Evolutionary conservation across 2,113 vertebrate genomes (phyloP).

Genomic region (Oncorhynchus nerka): DNA sequence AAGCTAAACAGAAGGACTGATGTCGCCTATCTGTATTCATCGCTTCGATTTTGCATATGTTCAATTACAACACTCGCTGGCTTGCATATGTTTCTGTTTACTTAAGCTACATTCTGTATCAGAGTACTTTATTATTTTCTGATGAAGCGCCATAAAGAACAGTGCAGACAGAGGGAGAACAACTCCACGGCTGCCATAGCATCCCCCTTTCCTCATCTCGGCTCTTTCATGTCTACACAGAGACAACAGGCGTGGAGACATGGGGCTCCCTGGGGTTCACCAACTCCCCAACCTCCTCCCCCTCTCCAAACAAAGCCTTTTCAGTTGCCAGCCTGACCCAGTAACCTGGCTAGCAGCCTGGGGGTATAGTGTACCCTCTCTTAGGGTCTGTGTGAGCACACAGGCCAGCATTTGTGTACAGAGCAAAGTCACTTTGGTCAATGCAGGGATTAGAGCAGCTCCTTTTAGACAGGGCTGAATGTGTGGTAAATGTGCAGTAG

Average conservation of each 20-base stretch:
- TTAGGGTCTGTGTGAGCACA: constrained; percentile 47
- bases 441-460: constrained; percentile 63
- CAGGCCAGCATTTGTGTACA: constrained; percentile 60
- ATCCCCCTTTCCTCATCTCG: constrained; percentile 40
- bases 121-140: background rate
- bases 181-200: constrained; percentile 34
- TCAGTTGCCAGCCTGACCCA: constrained; percentile 75
- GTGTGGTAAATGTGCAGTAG: constrained; percentile 55
- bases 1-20: constrained; percentile 40
- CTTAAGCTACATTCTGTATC: constrained; percentile 6
- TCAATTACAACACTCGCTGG: constrained; percentile 22
- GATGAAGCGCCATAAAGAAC: background rate
- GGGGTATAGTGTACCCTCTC: constrained; percentile 62
- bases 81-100: background rate
- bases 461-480: constrained; percentile 62
- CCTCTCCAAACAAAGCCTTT: constrained; percentile 68
- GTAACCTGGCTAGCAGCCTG: constrained; percentile 73
- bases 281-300: constrained; percentile 51
- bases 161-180: background rate
- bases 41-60: constrained; percentile 20
- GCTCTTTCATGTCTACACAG: constrained; percentile 64
- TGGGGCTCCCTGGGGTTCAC: constrained; percentile 59
- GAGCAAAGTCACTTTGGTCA: constrained; percentile 64
- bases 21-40: constrained; percentile 28
- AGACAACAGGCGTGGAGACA: constrained; percentile 66